Evolutionary conservation across 1,140 invertebrate species (phyloP), one percentile per base, ranked within the genome.

Genomic region (Ostrea edulis): DNA sequence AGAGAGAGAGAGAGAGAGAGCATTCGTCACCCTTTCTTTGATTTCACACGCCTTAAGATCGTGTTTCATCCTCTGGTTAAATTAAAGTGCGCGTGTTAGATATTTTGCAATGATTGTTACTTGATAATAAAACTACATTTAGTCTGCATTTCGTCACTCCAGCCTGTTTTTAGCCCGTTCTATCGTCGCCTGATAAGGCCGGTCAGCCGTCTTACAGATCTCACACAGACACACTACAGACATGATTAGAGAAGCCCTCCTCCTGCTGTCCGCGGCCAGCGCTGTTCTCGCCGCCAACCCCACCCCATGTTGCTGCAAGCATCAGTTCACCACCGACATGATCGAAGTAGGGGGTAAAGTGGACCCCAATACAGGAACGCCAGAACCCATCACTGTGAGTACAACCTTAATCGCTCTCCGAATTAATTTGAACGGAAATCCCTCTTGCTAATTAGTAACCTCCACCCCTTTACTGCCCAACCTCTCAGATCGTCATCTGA

Each of bases 311-410:
- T 83, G 82, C 29, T 35, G n/a, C 17, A 17, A 54, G 51, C 82
- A 83, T 52, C 82, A 83, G 11, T 83, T 83, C 82, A 83, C 82
- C 7, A 44, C 82, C 0, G 52, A 52, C 14, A 11, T 83, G 82
- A 17, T 53, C 8, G 82, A 83, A 52, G 52, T 83, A 20, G 82
- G 82, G 1, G 82, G 82, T 8, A 53, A 53, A 22, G 52, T 83
- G 7, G 51, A 54, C 52, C 52, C 82, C 5, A 77, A 29, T 1
- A 51, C n/a, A 17, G 82, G 35, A n/a, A 17, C 29, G 2, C 82
- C 82, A n/a, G 52, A 52, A 53, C 82, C 82, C 51, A 83, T 83
- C 22, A 54, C 44, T 20, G 82, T 83, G 20, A 83, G 82, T 83
- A 83, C 35, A 35, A 11, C 35, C 35, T 44, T 44, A 44, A 44